phyloP scores from a whole-genome alignment of 2,888 invertebrate genomes.

The Eurois occulta region DNA sequence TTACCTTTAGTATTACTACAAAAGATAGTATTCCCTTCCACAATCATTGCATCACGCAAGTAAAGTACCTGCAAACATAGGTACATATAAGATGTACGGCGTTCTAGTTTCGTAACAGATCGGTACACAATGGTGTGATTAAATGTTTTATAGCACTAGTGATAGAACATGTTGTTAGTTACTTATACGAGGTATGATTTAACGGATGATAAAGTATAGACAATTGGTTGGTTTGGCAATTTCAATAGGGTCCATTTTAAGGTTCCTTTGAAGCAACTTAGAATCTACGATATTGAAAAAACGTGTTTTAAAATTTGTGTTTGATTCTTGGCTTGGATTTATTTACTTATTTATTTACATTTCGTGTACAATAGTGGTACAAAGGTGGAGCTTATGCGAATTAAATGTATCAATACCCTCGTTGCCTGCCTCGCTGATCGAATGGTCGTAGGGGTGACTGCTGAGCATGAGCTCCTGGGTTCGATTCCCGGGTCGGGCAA shows the following conservation, averaged over 20 bases:
- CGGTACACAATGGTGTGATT: constrained; percentile 63
- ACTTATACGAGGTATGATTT: constrained; percentile 14
- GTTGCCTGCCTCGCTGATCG: no score
- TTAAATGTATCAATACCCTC: no score
- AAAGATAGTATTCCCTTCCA: constrained; percentile 26
- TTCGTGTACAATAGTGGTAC: no score
- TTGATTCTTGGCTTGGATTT: neutral
- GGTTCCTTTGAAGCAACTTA: neutral
- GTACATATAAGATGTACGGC: constrained; percentile 34
- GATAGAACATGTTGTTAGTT: constrained; percentile 28
- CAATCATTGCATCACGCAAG: constrained; percentile 43
- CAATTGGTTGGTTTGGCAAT: neutral
- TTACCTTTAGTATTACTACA: neutral
- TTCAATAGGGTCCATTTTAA: neutral
- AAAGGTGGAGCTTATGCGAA: no score
- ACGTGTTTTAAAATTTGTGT: neutral
- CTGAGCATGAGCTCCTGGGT: no score
- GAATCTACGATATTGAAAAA: neutral
- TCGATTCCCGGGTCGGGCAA: no score
- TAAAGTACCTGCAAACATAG: constrained; percentile 11
- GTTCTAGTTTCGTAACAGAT: constrained; percentile 70
- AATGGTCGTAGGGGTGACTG: no score
- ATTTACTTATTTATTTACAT: no score
- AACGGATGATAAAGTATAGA: constrained; percentile 20
- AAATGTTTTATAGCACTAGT: constrained; percentile 42